Evolutionary conservation across 2,888 invertebrate genomes (phyloP), one percentile per base, ranked within the genome.

Genomic region (Hartigia nigra): DNA sequence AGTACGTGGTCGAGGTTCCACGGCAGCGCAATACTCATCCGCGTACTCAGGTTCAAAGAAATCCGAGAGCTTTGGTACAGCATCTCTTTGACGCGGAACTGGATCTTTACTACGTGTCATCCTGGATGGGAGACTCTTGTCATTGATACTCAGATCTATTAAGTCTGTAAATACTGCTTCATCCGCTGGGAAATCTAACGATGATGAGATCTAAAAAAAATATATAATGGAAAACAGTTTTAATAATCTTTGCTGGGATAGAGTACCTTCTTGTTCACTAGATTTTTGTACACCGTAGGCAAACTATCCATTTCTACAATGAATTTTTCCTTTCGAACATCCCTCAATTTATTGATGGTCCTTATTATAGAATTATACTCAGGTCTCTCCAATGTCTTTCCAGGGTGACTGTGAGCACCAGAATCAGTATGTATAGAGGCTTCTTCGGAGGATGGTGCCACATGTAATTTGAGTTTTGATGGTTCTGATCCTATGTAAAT

Each of bases 291-390:
- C 31, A 75, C 35, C 36, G 80, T 39, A 36, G 90, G 86, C 76
- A 91, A 82, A 79, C 85, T 84, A 39, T 88, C 85, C 12, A 88
- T 34, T 77, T 89, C 84, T 34, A 75, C 82, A 2, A 86, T 76
- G 75, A 86, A 75, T 76, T 86, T 87, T 76, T 88, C 87, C 23
- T 86, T 83, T 35, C 87, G 81, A 23, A 85, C 78, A 74, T 88
- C 81, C 9, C 86, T 85, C 37, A 91, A 79, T 81, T 87, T 86
- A 76, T 85, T 86, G 31, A 91, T 87, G 4, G 88, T 89, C 70
- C 82, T 83, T 70, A 86, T 81, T 36, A 89, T 90, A 1, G 91
- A 90, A 84, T 91, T 91, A 39, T 89, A 90, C 79, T 90, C 87
- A 3, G 91, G 91, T 14, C 84, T 83, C 4, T 80, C 76, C 9